These are phyloP conservation scores for Hemicentrotus pulcherrimus DNA, from an alignment of 35 echinoderm and acorn worm genomes.

Conservation along the genomic window DNA sequence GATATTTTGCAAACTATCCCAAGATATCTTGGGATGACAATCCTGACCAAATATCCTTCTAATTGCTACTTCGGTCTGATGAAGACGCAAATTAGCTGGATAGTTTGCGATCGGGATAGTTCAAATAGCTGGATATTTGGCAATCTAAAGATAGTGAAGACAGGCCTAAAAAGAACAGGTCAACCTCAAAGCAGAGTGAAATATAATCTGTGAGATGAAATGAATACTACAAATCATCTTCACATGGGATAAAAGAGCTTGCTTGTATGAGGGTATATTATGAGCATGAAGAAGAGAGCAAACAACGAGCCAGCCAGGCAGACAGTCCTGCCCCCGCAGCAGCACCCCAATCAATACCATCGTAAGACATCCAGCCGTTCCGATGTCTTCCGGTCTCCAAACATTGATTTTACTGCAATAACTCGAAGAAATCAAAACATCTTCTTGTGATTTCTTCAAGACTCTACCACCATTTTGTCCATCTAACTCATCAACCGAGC, in stretches of 20 bases:
- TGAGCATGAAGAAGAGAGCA: neutral
- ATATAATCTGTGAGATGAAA: neutral
- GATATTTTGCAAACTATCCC: no score
- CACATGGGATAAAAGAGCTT: neutral
- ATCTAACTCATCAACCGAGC: neutral
- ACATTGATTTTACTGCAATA: constrained; percentile 19
- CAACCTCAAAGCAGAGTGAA: neutral
- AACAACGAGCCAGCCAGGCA: neutral
- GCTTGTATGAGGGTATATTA: neutral
- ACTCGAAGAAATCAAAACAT: neutral
- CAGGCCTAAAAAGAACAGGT: neutral
- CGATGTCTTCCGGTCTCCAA: constrained; percentile 1
- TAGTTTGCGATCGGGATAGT: no score
- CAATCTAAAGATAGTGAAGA: no score
- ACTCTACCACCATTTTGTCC: neutral
- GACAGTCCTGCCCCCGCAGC: neutral
- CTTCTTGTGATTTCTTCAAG: neutral
- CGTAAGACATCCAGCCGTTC: neutral
- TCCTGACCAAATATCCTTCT: no score
- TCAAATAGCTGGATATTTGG: no score
- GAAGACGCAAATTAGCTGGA: no score
- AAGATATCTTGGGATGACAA: no score
- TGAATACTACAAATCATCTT: neutral
- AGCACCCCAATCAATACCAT: neutral
- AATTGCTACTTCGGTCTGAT: no score